Base-by-base conservation (phyloP, 2,113 vertebrate species). In the Pterophyllum scalare region DNA sequence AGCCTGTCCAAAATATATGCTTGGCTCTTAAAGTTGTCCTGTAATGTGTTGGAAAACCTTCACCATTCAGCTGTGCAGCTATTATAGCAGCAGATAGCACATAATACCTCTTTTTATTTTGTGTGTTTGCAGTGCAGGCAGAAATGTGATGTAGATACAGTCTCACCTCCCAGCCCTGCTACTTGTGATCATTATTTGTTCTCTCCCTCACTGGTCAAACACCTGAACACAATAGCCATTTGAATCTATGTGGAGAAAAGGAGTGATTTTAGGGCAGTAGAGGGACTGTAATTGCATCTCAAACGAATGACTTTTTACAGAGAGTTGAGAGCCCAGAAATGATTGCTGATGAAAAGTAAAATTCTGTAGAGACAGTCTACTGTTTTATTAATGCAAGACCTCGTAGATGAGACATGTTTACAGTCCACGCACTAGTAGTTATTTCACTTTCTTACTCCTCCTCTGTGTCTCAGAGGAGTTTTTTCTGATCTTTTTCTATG, bases 381-480 rank as follows among this genome's bases (percentile, higher is more conserved):
- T 89, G 88, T 86, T 61, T 91, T 88, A 88, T 86, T 89, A 82
- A 86, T 89, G 79, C 17, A 12, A 10, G 65, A n/a, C 52, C 80
- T 81, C 24, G 40, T 28, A 76, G 49, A 87, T 85, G 72, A 88
- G 83, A 60, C 57, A 57, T 61, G 35, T 82, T 86, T 82, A 82
- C 58, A 28, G 19, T 52, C 67, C 46, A 22, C 75, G 70, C 79
- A 49, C 81, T 77, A 81, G 78, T 77, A 81, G 78, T 72, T 56
- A 75, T 79, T 83, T 75, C 65, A 72, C 75, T 61, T 75, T 56
- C 61, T 60, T 43, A 59, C 57, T 61, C n/a, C 33, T 33, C 62
- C 15, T 59, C 59, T 62, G 43, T 22, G 75, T 75, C 85, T 87
- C 80, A 49, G 15, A 43, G 81, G 33, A 49, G 17, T 31, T 52